Evolutionary conservation across 2,113 vertebrate species (phyloP), one percentile per base, ranked within the genome.

Genomic region (Oncorhynchus mykiss): DNA sequence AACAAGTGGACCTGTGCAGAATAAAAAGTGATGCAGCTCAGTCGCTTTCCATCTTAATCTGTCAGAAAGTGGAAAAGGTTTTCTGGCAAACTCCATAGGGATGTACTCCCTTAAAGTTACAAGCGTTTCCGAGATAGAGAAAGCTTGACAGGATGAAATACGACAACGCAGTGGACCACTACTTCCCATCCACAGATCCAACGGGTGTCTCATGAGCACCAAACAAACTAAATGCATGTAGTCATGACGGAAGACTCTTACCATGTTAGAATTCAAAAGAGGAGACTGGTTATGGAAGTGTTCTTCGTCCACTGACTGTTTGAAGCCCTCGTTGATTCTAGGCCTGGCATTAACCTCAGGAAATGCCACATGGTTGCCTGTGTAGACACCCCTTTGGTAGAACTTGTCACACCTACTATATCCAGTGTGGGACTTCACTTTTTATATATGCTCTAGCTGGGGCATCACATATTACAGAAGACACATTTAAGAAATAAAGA

Each of bases 1-100:
- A 74, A 67, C 67, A 71, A 81, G 39, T 67, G 70, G 71, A 65
- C 71, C 71, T 25, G 74, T 80, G 70, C 73, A 80, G 39, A 81
- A 60, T 49, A 78, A 68, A 25, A 78, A 78, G 22, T 81, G 71
- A 22, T 59, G 62, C 4, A 81, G 31, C 71, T 78, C 71, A 49
- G 75, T 81, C 45, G 67, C 80, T 64, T 81, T 78, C 80, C 80
- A 78, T 74, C 22, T 73, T 14, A 60, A 48, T 65, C 75, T 78
- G 71, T 72, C 70, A 18, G 9, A n/a, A 49, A 80, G 70, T 16
- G 74, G n/a, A 34, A 51, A 27, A 11, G 78, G 78, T 27, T 60
- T 80, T 76, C 74, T 69, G 59, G 67, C 72, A 79, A 75, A 79
- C 49, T 78, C 78, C 2, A 39, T 51, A 24, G 66, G 78, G 14